Evolutionary conservation across 1,140 invertebrate species (phyloP).

Genomic region (Nasonia longicornis): DNA sequence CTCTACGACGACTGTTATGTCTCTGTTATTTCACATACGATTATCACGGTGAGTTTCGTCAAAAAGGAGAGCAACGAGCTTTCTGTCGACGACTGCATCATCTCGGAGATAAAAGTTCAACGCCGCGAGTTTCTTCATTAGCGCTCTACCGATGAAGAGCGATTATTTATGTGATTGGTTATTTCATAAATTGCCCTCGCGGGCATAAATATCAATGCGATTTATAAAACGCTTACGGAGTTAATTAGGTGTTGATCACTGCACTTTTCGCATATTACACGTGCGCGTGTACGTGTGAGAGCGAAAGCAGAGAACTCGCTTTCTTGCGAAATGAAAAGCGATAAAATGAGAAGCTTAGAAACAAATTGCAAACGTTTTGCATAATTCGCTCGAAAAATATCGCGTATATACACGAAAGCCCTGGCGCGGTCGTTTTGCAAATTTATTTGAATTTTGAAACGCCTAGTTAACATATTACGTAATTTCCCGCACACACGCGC

Average conservation of each 20-base stretch:
- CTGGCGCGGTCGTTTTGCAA: not conserved
- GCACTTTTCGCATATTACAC: not conserved
- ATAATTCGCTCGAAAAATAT: not conserved
- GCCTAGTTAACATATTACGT: not conserved
- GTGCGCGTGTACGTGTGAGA: not conserved
- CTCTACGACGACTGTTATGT: not conserved
- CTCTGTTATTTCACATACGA: not conserved
- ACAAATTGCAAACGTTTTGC: not conserved
- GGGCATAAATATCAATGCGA: not conserved
- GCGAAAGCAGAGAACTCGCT: not conserved
- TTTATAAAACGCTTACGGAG: not conserved
- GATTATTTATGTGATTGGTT: not conserved
- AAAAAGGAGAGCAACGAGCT: too few species aligned
- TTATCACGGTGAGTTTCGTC: too few species aligned
- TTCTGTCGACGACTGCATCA: too few species aligned
- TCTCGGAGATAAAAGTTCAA: too few species aligned
- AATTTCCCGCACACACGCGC: not conserved
- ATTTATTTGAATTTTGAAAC: not conserved
- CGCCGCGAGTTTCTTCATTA: too few species aligned
- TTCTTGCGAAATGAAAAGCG: not conserved
- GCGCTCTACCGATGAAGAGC: not conserved
- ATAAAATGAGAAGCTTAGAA: not conserved
- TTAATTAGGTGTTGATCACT: not conserved
- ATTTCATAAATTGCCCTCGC: not conserved
- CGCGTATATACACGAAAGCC: not conserved